A percentile compares a stretch with the other conserved stretches of the same genome.
Conservation (phyloP, 53 echinoderm and acorn worm species). For the Astropecten irregularis region DNA sequence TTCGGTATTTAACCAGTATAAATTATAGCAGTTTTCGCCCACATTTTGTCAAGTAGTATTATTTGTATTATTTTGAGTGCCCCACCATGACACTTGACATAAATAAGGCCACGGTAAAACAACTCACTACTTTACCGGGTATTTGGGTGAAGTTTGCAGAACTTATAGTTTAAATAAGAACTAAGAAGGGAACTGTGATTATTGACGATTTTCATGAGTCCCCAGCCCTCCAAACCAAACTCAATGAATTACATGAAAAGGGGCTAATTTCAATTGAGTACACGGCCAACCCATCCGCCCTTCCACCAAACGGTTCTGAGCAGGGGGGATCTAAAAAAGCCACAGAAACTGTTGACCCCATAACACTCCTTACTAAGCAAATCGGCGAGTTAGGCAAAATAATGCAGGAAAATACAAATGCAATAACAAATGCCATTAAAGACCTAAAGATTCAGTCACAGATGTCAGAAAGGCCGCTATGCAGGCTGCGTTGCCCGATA, state of each 20-base stretch:
- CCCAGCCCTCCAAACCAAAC: slow-evolving; percentile 30
- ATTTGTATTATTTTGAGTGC: not conserved
- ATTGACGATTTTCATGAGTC: slow-evolving; percentile 17
- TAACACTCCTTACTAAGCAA: not conserved
- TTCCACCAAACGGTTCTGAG: not conserved
- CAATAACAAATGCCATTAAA: slow-evolving; percentile 7
- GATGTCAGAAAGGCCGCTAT: not conserved
- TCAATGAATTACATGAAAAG: slow-evolving; percentile 22
- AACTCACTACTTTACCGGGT: not conserved
- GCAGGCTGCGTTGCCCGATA: too few species aligned
- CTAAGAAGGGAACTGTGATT: not conserved
- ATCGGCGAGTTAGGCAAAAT: slow-evolving; percentile 19
- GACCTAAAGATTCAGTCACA: not conserved
- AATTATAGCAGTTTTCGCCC: slow-evolving; percentile 14
- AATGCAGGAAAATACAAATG: not conserved
- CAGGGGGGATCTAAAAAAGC: not conserved
- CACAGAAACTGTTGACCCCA: not conserved
- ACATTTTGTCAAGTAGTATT: not conserved
- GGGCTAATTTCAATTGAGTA: slow-evolving; percentile 1
- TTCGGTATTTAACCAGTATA: not conserved
- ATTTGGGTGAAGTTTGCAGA: slow-evolving; percentile 15
- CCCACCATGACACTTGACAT: not conserved
- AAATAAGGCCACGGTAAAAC: not conserved
- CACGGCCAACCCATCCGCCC: not conserved
- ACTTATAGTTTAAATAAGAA: not conserved